Percentiles rank a stretch among this genome's conserved stretches.
These are phyloP conservation scores for Polia nebulosa DNA, from an alignment of 2,888 invertebrate species.

Conservation along the genomic window DNA sequence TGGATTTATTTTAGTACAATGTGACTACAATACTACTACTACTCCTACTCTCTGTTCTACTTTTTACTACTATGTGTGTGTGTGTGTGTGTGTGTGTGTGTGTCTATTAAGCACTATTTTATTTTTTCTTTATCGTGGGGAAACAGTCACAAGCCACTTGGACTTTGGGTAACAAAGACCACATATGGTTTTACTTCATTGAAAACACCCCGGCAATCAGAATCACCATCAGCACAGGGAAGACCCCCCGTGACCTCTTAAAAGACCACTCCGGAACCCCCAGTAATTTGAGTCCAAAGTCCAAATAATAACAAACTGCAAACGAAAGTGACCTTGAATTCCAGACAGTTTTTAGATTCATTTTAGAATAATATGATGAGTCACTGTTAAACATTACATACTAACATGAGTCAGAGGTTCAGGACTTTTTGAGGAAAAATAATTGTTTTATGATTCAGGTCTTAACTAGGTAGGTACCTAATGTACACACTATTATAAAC, in stretches of 20 bases:
- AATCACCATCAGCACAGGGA: no score
- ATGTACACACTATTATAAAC: not conserved
- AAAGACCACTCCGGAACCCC: no score
- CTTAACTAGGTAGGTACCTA: not conserved
- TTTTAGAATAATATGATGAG: conserved; percentile 22
- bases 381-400: conserved; percentile 1
- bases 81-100: no score
- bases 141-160: no score
- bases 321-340: conserved; percentile 14
- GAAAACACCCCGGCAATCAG: no score
- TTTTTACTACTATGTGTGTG: no score
- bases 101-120: no score
- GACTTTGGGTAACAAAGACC: no score
- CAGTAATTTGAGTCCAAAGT: conserved; percentile 45
- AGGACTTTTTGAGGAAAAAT: conserved; percentile 23
- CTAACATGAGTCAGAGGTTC: conserved; percentile 17
- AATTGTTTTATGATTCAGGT: conserved; percentile 28
- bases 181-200: no score
- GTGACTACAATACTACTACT: not conserved
- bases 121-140: no score
- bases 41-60: no score
- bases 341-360: not conserved
- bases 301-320: conserved; percentile 27
- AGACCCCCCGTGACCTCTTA: no score
- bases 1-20: conserved; percentile 12